Conservation (phyloP, 2,888 invertebrate species). For the Prosapia bicincta region DNA sequence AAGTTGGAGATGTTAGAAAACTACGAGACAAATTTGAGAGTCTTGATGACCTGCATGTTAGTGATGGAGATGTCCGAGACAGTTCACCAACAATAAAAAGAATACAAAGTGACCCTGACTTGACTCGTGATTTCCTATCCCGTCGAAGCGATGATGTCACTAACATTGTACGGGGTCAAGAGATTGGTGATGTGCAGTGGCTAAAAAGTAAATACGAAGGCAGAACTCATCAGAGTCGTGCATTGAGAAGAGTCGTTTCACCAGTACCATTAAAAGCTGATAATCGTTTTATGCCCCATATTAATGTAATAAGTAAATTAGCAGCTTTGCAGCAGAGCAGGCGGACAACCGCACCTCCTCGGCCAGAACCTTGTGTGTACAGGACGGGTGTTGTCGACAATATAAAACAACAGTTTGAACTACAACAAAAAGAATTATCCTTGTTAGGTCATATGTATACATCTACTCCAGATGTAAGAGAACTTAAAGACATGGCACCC, state of each 20-base stretch:
- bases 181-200: conserved; percentile 57
- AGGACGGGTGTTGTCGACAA: conserved; percentile 65
- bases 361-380: conserved; percentile 27
- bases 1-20: conserved; percentile 72
- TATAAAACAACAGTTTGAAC: conserved; percentile 68
- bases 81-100: conserved; percentile 50
- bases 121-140: conserved; percentile 57
- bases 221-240: conserved; percentile 47
- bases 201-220: conserved; percentile 59
- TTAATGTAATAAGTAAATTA: conserved; percentile 85
- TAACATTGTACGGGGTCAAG: conserved; percentile 50
- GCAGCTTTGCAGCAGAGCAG: conserved; percentile 56
- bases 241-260: conserved; percentile 52
- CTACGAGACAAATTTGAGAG: conserved; percentile 77
- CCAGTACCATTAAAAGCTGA: conserved; percentile 59
- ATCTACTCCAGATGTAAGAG: conserved; percentile 74
- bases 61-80: conserved; percentile 42
- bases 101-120: conserved; percentile 76
- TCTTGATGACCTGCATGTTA: conserved; percentile 50
- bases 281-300: conserved; percentile 81
- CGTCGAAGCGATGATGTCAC: conserved; percentile 49
- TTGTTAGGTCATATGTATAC: conserved; percentile 74
- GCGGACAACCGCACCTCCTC: conserved; percentile 32
- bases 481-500: conserved; percentile 71
- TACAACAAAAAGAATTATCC: conserved; percentile 52